Evolutionary conservation across 1,140 invertebrate genomes (phyloP).

Genomic region (Druon quercuslanigerum): DNA sequence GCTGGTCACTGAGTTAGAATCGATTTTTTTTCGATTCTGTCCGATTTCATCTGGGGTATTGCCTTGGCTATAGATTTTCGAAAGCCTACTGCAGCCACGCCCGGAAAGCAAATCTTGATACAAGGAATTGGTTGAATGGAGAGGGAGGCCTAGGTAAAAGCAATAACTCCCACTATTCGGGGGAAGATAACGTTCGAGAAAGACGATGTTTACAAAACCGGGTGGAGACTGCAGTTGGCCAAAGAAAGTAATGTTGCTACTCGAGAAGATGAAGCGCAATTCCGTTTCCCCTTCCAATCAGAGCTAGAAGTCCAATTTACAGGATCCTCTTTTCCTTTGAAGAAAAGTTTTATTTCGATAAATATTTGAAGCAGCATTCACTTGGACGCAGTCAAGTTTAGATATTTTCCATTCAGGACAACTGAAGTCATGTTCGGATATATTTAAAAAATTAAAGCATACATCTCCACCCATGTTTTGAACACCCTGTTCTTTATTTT

Average conservation of each 20-base stretch:
- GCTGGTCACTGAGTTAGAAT: neutral
- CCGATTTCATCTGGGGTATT: neutral
- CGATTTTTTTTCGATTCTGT: neutral
- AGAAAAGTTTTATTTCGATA: conserved; percentile 13
- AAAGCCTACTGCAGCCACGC: conserved; percentile 2
- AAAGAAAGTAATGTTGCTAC: conserved; percentile 70
- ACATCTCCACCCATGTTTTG: neutral
- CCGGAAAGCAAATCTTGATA: conserved; percentile 11
- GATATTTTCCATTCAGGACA: too few species aligned
- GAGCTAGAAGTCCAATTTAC: conserved; percentile 11
- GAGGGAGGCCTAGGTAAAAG: conserved; percentile 46
- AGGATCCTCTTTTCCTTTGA: conserved; percentile 34
- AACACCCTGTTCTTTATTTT: conserved; percentile 32
- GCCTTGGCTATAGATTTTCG: conserved; percentile 7
- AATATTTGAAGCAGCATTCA: too few species aligned
- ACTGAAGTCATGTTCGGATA: too few species aligned
- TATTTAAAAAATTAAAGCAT: too few species aligned
- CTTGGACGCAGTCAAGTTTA: too few species aligned
- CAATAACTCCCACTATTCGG: conserved; percentile 61
- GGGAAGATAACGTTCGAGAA: conserved; percentile 57
- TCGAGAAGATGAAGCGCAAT: conserved; percentile 69
- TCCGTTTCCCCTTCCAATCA: conserved; percentile 44
- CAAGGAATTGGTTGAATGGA: neutral
- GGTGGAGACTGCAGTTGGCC: conserved; percentile 54
- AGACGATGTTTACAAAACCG: conserved; percentile 68